Percentiles rank a stretch among this genome's conserved stretches.
Evolutionary conservation across 1,140 invertebrate genomes (phyloP).

Genomic region (Leptinotarsa undecemlineata): DNA sequence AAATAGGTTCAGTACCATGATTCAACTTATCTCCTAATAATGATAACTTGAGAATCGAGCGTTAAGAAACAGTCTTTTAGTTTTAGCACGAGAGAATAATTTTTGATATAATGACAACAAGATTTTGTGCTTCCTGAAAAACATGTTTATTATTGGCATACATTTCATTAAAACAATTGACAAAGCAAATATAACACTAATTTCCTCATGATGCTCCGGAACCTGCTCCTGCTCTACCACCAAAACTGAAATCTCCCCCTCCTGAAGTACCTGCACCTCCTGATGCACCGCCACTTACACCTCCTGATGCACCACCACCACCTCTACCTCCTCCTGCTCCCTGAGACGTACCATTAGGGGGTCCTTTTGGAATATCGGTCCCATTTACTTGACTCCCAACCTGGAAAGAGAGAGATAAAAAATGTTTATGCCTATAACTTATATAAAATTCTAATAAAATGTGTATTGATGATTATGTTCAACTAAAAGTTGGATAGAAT

Average conservation of each 20-base stretch:
- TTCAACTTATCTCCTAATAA: too few relatives aligned
- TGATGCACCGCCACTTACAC: not conserved
- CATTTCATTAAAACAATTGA: not conserved
- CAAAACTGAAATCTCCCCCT: not conserved
- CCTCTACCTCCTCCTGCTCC: not conserved
- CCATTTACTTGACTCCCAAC: not conserved
- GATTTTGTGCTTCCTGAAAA: not conserved
- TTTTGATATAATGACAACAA: not conserved
- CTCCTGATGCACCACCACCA: not conserved
- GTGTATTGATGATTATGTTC: too few relatives aligned
- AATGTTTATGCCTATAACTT: too few relatives aligned
- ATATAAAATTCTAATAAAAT: too few relatives aligned
- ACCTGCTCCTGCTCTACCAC: not conserved
- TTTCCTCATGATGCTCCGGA: not conserved
- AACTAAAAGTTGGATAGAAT: too few relatives aligned
- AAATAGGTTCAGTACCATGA: too few relatives aligned
- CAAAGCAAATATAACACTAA: not conserved
- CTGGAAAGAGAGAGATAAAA: not conserved
- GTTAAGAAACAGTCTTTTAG: too few relatives aligned
- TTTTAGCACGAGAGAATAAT: too few relatives aligned
- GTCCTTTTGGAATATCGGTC: not conserved
- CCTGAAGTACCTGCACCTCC: not conserved
- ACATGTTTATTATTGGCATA: not conserved
- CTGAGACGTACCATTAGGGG: too few relatives aligned
- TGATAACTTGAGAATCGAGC: too few relatives aligned